A percentile compares a stretch with the other conserved stretches of the same genome.
These are phyloP conservation scores for Anableps anableps DNA, from an alignment of 2,797 vertebrate genomes.

Conservation along the genomic window DNA sequence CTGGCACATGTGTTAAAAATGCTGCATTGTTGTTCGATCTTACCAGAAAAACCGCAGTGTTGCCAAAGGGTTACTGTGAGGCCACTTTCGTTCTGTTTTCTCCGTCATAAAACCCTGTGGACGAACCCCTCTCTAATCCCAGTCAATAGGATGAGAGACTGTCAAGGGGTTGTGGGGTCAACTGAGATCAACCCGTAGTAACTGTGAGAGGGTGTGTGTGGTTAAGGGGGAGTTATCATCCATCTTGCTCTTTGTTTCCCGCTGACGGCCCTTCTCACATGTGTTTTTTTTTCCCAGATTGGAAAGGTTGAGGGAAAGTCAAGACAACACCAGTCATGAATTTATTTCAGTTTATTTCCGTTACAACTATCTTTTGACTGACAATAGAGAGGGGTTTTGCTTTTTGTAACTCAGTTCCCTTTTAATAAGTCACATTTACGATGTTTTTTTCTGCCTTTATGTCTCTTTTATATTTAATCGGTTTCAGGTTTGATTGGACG, in stretches of 20 bases:
- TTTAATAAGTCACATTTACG: background rate
- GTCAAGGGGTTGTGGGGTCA: conserved; percentile 77
- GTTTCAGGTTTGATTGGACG: background rate
- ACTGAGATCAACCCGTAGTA: conserved; percentile 75
- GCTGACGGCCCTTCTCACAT: conserved; percentile 53
- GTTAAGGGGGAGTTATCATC: conserved; percentile 59
- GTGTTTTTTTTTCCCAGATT: conserved; percentile 42
- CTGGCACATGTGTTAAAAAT: conserved; percentile 10
- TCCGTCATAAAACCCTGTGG: conserved; percentile 60
- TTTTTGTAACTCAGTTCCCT: background rate
- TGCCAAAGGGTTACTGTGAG: conserved; percentile 60
- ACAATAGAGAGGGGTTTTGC: background rate
- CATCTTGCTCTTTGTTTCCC: conserved; percentile 63
- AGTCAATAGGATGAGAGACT: conserved; percentile 76
- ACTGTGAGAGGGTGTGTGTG: conserved; percentile 53
- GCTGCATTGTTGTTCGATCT: conserved; percentile 16
- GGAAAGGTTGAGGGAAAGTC: conserved; percentile 36
- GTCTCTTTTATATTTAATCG: background rate
- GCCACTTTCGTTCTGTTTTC: conserved; percentile 43
- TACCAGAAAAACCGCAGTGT: conserved; percentile 11
- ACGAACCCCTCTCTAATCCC: conserved; percentile 66
- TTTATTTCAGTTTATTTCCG: background rate
- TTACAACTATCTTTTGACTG: background rate
- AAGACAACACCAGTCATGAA: conserved; percentile 24
- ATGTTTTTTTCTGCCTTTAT: background rate